Base-by-base conservation (phyloP, 2,797 vertebrate species). In the Rhinoraja longicauda region DNA sequence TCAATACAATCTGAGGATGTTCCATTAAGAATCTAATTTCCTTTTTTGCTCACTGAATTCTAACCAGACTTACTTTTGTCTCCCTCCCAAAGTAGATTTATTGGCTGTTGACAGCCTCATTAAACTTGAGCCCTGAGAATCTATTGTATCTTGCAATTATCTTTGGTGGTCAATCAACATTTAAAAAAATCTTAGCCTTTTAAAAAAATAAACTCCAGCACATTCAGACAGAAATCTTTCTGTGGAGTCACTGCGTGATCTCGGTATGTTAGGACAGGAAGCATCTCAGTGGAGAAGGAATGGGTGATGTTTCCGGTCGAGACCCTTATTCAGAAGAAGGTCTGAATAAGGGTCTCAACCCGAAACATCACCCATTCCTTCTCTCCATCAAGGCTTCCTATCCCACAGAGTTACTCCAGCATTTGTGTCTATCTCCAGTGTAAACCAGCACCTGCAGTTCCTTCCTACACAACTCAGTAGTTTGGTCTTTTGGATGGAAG, bases 21-120 rank as follows among this genome's bases (percentile, higher is more conserved):
- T 97, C 98, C 98, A 97, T 98, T 98, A 98, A 96, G 97, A 98
- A 97, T 97, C 96, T 97, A 96, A 97, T 98, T 98, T 98, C 97
- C 98, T 97, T 96, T 97, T 92, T 92, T 92, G 90, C 67, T 92
- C 90, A 75, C 29, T 53, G 90, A 70, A 75, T 92, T 92, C 12
- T 73, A 75, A 57, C 67, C 39, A 92, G 90, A 26, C 72, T 92
- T 92, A 72, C 45, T 92, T 73, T 75, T 39, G 45, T 92, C 90
- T 92, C 90, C 90, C 90, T 92, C 70, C 70, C 90, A 73, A 53
- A 53, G 39, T 75, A 75, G 90, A 92, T 92, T 92, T 39, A 92
- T 75, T 57, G 72, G 21, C 39, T 45, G 64, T 75, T 92, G 72
- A 92, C 39, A 92, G 70, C 70, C 64, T 75, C 72, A 21, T 92